Evolutionary conservation across 2,113 vertebrate genomes (phyloP).

Genomic region (Alouatta palliata): DNA sequence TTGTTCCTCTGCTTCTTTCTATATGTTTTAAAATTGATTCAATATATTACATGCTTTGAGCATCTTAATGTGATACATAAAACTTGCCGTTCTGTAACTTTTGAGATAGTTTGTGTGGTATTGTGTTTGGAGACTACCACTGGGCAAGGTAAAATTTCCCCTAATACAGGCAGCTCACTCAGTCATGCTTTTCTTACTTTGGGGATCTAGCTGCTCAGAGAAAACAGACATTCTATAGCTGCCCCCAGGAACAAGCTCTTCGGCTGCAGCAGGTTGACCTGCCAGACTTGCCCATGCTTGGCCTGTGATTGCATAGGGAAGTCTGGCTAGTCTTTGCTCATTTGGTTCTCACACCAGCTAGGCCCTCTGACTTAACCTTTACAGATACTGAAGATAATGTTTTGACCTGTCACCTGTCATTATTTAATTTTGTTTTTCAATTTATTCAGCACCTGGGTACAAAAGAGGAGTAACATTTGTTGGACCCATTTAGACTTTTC

Average conservation of each 20-base stretch:
- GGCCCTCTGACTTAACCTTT: not conserved
- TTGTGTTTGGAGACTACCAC: not conserved
- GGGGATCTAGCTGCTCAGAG: not conserved
- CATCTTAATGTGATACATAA: not conserved
- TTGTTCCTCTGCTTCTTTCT: not conserved
- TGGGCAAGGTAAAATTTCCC: not conserved
- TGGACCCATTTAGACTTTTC: not conserved
- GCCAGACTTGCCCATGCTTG: not conserved
- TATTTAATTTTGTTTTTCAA: not conserved
- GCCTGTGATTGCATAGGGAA: not conserved
- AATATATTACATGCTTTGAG: not conserved
- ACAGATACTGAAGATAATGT: not conserved
- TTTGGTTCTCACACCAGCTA: not conserved
- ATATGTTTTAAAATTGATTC: not conserved
- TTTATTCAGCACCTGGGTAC: not conserved
- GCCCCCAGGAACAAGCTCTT: not conserved
- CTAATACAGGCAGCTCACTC: not conserved
- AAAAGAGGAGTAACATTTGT: not conserved
- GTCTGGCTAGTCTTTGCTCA: not conserved
- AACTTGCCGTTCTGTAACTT: not conserved
- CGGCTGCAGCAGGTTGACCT: too few species aligned
- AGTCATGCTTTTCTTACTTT: not conserved
- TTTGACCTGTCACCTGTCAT: not conserved
- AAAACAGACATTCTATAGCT: not conserved
- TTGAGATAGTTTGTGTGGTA: not conserved